Conservation (phyloP, 2,113 vertebrate genomes). For the Ia io region DNA sequence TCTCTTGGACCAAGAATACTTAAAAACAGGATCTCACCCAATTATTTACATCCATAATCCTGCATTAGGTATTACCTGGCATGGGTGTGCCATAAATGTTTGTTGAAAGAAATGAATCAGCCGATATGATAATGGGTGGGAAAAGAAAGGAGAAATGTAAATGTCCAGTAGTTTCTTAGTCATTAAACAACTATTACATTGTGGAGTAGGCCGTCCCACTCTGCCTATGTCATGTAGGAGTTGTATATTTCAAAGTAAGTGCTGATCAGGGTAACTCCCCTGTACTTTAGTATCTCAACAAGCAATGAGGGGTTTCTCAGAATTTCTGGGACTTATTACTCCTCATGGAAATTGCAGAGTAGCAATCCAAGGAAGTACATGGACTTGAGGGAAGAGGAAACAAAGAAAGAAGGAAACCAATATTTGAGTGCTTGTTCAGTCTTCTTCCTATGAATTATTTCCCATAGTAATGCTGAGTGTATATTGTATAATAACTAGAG, state of each 20-base stretch:
- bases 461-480: neutral
- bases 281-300: neutral
- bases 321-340: neutral
- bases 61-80: neutral
- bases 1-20: neutral
- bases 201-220: no score
- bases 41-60: neutral
- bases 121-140: neutral
- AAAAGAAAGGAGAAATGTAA: neutral
- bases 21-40: neutral
- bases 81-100: neutral
- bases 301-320: neutral
- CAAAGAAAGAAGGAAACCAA: neutral
- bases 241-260: neutral
- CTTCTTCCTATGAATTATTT: neutral
- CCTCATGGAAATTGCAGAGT: neutral
- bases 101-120: neutral
- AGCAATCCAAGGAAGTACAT: neutral
- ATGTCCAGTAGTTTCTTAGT: neutral
- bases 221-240: neutral
- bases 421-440: neutral
- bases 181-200: neutral
- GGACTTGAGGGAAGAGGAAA: neutral
- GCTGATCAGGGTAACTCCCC: neutral
- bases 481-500: neutral